Conservation (phyloP, 2,888 invertebrate genomes). For the Odontomyia ornata region DNA sequence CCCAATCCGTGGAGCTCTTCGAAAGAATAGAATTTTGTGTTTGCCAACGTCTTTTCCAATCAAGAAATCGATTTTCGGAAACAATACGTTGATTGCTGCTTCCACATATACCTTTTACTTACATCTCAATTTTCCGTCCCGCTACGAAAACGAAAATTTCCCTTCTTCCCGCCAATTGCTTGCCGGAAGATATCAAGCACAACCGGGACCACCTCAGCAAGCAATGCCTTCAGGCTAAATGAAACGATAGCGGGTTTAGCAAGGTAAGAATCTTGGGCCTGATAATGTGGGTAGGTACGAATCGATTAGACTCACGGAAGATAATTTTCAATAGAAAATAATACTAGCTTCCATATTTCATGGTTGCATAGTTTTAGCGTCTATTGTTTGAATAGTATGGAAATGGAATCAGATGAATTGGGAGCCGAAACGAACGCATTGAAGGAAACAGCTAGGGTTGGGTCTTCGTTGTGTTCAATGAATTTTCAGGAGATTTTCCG, state of each 20-base stretch:
- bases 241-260: not conserved
- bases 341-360: slow-evolving; percentile 34
- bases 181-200: not conserved
- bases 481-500: slow-evolving; percentile 23
- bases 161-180: slow-evolving; percentile 7
- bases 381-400: slow-evolving; percentile 37
- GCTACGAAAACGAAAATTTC: not conserved
- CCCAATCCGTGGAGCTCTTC: not conserved
- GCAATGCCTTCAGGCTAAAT: not conserved
- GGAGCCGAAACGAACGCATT: not conserved
- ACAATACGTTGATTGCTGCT: slow-evolving; percentile 28
- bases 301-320: slow-evolving; percentile 16
- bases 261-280: slow-evolving; percentile 27
- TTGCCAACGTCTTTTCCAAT: not conserved
- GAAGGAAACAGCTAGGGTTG: slow-evolving; percentile 1
- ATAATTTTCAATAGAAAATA: slow-evolving; percentile 35
- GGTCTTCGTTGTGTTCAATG: slow-evolving; percentile 30
- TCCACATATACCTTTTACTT: slow-evolving; percentile 18
- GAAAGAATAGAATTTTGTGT: not conserved
- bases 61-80: slow-evolving; percentile 35
- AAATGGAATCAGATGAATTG: slow-evolving; percentile 13
- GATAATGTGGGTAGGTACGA: slow-evolving; percentile 7
- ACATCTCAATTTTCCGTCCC: slow-evolving; percentile 27
- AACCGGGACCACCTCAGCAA: not conserved
- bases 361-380: slow-evolving; percentile 37